Conservation (phyloP, 1,140 invertebrate genomes). For the Pemphigus obesinymphae region DNA sequence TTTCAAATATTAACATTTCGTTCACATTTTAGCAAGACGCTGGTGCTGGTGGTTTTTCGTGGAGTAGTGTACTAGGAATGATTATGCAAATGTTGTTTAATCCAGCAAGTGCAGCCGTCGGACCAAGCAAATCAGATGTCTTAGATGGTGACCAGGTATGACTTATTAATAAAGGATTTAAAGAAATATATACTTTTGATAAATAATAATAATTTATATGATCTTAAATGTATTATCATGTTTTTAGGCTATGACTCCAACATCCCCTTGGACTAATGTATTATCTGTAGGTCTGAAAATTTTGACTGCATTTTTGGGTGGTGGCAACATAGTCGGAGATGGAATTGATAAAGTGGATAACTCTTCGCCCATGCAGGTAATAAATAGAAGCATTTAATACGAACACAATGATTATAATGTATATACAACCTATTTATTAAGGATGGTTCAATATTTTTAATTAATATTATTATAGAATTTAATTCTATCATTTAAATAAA, state of each 20-base stretch:
- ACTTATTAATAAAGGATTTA: background rate
- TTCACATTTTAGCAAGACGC: slow-evolving; percentile 52
- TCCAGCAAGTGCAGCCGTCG: slow-evolving; percentile 54
- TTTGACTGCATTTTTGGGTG: slow-evolving; percentile 69
- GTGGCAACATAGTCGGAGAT: slow-evolving; percentile 66
- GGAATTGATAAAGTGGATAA: slow-evolving; percentile 86
- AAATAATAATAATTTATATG: background rate
- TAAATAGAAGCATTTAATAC: background rate
- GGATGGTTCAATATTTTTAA: background rate
- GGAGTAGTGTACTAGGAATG: slow-evolving; percentile 78
- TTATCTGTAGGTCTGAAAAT: slow-evolving; percentile 76
- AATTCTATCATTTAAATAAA: background rate
- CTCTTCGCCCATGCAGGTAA: slow-evolving; percentile 78
- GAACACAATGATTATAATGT: slow-evolving; percentile 24
- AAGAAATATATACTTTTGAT: background rate
- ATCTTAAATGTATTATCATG: background rate
- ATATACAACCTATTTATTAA: slow-evolving; percentile 13
- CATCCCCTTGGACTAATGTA: slow-evolving; percentile 76
- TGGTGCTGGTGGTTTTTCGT: slow-evolving; percentile 64
- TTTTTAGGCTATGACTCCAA: slow-evolving; percentile 22
- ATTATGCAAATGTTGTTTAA: slow-evolving; percentile 81
- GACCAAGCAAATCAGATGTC: slow-evolving; percentile 76
- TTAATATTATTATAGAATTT: background rate
- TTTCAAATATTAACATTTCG: too few species aligned
- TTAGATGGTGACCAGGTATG: slow-evolving; percentile 55